Conservation (phyloP, 2,797 vertebrate genomes). For the Argya squamiceps region DNA sequence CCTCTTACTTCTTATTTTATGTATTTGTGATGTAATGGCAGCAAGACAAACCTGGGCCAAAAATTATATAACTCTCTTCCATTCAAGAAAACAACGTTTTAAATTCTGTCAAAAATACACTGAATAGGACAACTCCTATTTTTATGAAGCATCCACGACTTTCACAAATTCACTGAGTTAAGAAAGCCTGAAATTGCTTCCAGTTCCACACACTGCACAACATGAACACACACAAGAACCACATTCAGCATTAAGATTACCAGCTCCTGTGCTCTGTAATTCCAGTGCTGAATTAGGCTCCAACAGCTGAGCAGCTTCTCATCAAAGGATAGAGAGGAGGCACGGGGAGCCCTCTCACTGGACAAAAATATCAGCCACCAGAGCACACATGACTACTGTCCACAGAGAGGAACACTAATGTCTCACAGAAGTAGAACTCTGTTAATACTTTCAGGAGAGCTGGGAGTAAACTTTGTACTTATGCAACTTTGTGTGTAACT, state of each 20-base stretch:
- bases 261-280: slow-evolving; percentile 27
- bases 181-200: slow-evolving; percentile 66
- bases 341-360: slow-evolving; percentile 53
- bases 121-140: slow-evolving; percentile 33
- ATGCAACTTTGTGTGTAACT: background rate
- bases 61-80: slow-evolving; percentile 18
- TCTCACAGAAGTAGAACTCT: background rate
- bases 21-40: background rate
- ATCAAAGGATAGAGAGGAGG: slow-evolving; percentile 49
- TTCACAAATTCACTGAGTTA: slow-evolving; percentile 46
- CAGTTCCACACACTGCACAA: slow-evolving; percentile 44
- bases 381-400: slow-evolving; percentile 44
- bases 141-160: slow-evolving; percentile 62
- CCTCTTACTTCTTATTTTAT: background rate
- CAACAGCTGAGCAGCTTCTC: slow-evolving; percentile 11
- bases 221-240: slow-evolving; percentile 50
- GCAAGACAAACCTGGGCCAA: background rate
- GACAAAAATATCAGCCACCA: slow-evolving; percentile 54
- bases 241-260: slow-evolving; percentile 50
- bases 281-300: slow-evolving; percentile 51
- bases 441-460: background rate
- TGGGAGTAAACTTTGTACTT: slow-evolving; percentile 20
- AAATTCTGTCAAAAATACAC: slow-evolving; percentile 30
- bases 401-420: slow-evolving; percentile 30
- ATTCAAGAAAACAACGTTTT: background rate